Percentiles rank a stretch among this genome's conserved stretches.
Conservation (phyloP, 2,113 vertebrate genomes). For the Varanus komodoensis region DNA sequence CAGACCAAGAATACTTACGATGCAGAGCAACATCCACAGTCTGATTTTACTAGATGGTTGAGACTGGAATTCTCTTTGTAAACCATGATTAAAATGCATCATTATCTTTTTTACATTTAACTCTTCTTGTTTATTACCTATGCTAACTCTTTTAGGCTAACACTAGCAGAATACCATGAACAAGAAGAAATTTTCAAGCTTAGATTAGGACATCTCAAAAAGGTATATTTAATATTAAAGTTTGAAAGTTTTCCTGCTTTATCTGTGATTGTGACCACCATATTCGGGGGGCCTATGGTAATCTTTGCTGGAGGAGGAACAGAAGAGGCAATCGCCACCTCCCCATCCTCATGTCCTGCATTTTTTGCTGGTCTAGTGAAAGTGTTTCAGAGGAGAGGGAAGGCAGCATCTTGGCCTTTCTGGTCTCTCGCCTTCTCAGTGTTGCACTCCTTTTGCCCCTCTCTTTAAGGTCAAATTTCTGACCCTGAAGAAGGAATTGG, state of each 20-base stretch:
- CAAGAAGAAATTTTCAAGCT: slow-evolving; percentile 99
- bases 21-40: neutral
- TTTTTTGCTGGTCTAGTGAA: too few relatives aligned
- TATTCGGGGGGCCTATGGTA: too few relatives aligned
- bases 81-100: slow-evolving; percentile 12
- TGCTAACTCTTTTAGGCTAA: slow-evolving; percentile 84
- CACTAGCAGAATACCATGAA: slow-evolving; percentile 97
- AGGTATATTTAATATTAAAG: slow-evolving; percentile 80
- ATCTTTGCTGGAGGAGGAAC: too few relatives aligned
- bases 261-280: neutral
- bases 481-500: too few relatives aligned
- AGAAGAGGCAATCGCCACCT: too few relatives aligned
- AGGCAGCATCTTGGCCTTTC: too few relatives aligned
- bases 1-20: neutral
- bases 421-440: too few relatives aligned
- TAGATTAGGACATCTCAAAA: slow-evolving; percentile 98
- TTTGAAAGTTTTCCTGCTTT: neutral
- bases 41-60: neutral
- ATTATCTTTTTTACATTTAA: neutral
- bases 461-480: too few relatives aligned
- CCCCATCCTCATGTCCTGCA: too few relatives aligned
- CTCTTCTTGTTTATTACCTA: slow-evolving; percentile 3
- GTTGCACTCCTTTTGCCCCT: too few relatives aligned
- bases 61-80: neutral
- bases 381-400: too few relatives aligned